Conservation (phyloP, 1,140 invertebrate species). For the Pararge aegeria region DNA sequence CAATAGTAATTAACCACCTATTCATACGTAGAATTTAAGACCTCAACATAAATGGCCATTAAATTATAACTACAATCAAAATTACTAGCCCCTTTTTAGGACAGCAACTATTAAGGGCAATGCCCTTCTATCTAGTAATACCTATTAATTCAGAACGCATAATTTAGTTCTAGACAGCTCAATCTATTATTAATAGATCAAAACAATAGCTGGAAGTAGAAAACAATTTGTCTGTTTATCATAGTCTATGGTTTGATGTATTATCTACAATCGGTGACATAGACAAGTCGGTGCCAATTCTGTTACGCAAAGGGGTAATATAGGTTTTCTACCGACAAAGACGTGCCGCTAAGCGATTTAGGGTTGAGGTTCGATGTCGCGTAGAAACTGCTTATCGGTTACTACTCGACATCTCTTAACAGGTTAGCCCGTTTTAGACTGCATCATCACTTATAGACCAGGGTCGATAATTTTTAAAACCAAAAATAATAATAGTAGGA, state of each 20-base stretch:
- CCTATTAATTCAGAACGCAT: neutral
- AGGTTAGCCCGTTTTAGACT: too few relatives aligned
- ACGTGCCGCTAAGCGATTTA: too few relatives aligned
- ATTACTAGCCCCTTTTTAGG: neutral
- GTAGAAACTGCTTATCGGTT: too few relatives aligned
- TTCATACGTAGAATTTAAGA: neutral
- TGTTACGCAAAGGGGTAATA: too few relatives aligned
- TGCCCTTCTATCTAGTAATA: neutral
- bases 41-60: neutral
- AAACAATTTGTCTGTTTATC: neutral
- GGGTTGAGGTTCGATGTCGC: too few relatives aligned
- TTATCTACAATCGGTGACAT: neutral
- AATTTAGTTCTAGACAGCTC: neutral
- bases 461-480: too few relatives aligned
- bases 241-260: too few relatives aligned
- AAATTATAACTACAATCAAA: conserved; percentile 5
- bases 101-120: neutral
- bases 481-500: too few relatives aligned
- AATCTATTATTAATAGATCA: neutral
- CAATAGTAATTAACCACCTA: neutral
- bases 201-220: neutral
- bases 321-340: too few relatives aligned
- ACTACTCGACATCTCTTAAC: too few relatives aligned
- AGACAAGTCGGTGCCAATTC: too few relatives aligned
- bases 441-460: too few relatives aligned